Evolutionary conservation across 2,113 vertebrate species (phyloP).

Genomic region (Ia io): DNA sequence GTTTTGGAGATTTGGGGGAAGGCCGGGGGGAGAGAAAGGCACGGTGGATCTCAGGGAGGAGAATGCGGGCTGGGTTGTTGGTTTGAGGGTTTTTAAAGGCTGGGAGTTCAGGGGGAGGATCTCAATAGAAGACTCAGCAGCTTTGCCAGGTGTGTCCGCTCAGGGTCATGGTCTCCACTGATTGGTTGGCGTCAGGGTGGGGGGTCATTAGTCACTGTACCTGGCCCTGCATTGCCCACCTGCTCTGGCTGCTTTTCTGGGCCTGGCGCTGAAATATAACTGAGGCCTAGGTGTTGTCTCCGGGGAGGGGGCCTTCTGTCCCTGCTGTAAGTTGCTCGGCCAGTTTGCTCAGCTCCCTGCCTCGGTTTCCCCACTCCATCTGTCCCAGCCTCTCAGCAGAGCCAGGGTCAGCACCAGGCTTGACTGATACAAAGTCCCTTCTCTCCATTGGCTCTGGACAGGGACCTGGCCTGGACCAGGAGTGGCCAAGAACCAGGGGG

Average conservation of each 20-base stretch:
- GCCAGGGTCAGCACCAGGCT: not conserved
- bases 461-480: not conserved
- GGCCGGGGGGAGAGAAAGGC: not conserved
- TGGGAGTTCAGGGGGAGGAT: no score
- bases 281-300: not conserved
- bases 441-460: not conserved
- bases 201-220: not conserved
- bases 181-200: not conserved
- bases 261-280: no score
- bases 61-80: not conserved
- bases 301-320: not conserved
- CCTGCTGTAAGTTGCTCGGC: not conserved
- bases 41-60: not conserved
- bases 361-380: not conserved
- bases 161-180: not conserved
- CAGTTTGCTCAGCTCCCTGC: not conserved
- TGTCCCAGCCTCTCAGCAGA: not conserved
- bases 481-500: not conserved
- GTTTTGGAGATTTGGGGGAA: not conserved
- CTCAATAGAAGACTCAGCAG: not conserved
- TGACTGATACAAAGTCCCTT: not conserved
- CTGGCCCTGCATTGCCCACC: not conserved
- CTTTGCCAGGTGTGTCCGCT: not conserved
- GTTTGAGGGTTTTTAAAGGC: not conserved
- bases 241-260: not conserved